Evolutionary conservation across 2,797 vertebrate species (phyloP).

Genomic region (Acanthopagrus latus): DNA sequence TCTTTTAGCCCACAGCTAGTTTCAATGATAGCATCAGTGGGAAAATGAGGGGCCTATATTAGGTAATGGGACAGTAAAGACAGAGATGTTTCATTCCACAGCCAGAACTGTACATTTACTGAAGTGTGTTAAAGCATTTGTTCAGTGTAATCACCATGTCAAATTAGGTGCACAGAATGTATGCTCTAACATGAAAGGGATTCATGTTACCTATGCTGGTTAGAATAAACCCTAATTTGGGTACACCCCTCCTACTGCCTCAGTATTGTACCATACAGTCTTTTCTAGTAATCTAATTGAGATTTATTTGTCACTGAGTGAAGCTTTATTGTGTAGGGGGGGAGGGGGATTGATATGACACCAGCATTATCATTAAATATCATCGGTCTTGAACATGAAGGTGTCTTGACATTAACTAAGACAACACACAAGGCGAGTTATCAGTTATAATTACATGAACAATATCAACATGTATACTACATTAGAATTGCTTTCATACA

Average conservation of each 20-base stretch:
- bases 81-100: slow-evolving; percentile 38
- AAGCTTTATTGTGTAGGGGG: too few species aligned
- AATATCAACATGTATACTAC: too few species aligned
- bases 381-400: too few species aligned
- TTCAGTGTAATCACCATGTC: slow-evolving; percentile 51
- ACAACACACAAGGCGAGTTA: too few species aligned
- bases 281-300: not conserved
- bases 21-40: slow-evolving; percentile 66
- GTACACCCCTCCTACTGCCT: not conserved
- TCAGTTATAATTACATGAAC: too few species aligned
- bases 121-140: slow-evolving; percentile 35
- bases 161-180: slow-evolving; percentile 34
- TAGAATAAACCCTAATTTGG: not conserved
- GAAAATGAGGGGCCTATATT: slow-evolving; percentile 59
- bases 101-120: slow-evolving; percentile 37
- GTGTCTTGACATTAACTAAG: too few species aligned
- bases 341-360: too few species aligned
- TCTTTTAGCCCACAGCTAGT: slow-evolving; percentile 64
- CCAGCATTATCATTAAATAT: too few species aligned
- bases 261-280: not conserved
- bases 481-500: too few species aligned
- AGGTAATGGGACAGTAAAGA: slow-evolving; percentile 46
- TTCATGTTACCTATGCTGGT: slow-evolving; percentile 17
- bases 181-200: slow-evolving; percentile 42
- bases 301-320: not conserved